Base-by-base conservation (phyloP, 2,888 invertebrate species). In the Torymus tubicola region DNA sequence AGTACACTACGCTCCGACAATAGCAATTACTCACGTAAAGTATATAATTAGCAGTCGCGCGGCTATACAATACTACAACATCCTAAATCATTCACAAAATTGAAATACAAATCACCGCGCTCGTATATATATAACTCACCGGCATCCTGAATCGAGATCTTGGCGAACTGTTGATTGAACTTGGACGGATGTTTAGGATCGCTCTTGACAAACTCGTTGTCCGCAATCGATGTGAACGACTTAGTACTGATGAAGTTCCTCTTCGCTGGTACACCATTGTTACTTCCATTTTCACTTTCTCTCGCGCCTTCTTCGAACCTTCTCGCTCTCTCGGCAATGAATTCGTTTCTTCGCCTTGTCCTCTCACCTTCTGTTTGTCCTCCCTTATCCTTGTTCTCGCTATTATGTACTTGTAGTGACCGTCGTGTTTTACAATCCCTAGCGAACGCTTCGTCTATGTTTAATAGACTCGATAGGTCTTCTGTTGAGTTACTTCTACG, bases 381-480 rank as follows among this genome's bases (percentile, higher is more conserved):
- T 14, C 4, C 13, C 5, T 53, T 16, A 3, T 21, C 18, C 61
- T 72, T 53, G 58, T 73, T 53, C 63, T 72, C 78, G 18, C 50
- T 74, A 16, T 64, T 83, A 16, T 79, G 93, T 88, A 94, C 94
- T 86, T 95, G 94, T 84, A 95, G 91, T 4, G 95, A 95, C 81
- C 93, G 92, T 64, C 94, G 92, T 80, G 93, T 91, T 85, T 93
- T 93, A 14, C 94, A 94, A 69, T 94, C 93, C 84, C 95, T 92
- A 72, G 92, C 91, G 94, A 95, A 95, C 80, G 89, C 87, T 16
- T 90, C 83, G 53, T 91, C 87, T 69, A 89, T 88, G 80, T 73
- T 76, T 13, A 81, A 81, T 55, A 86, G 83, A 65, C 87, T 85
- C 60, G 90, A 86, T n/a, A 92, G 82, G 80, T 93, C 92, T 83